Evolutionary conservation across 2,113 vertebrate species (phyloP).

Genomic region (Pachycephala philippinensis): DNA sequence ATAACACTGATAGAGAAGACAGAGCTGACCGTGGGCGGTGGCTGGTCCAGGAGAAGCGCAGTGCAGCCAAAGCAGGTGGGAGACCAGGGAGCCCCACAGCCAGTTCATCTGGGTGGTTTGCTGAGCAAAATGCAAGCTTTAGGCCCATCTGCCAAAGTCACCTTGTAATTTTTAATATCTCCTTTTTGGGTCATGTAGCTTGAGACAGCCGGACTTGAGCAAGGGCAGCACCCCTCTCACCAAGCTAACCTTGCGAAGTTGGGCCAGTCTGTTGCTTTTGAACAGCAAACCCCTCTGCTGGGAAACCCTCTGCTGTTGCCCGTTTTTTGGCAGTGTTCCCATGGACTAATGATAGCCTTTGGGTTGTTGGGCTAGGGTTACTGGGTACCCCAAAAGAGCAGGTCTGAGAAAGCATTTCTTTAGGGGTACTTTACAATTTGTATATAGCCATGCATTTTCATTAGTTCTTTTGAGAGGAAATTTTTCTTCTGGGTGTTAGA

Average conservation of each 20-base stretch:
- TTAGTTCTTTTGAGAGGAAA: background rate
- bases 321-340: background rate
- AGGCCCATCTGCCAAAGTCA: background rate
- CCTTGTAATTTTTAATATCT: background rate
- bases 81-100: rapidly evolving
- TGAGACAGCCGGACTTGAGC: background rate
- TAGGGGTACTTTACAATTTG: background rate
- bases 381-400: background rate
- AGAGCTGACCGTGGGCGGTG: rapidly evolving
- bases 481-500: background rate
- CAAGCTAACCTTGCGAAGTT: rapidly evolving
- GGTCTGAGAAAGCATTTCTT: background rate
- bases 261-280: background rate
- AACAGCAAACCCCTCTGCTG: background rate
- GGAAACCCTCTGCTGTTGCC: background rate
- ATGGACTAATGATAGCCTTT: background rate
- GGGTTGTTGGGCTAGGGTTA: background rate
- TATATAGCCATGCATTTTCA: background rate
- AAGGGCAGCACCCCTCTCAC: rapidly evolving
- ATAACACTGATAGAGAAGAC: background rate
- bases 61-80: rapidly evolving
- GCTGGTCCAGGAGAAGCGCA: background rate
- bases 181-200: rapidly evolving
- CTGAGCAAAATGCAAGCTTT: background rate
- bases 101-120: background rate